Percentiles rank a stretch among this genome's conserved stretches.
These are phyloP conservation scores for Erpobdella octoculata DNA, from an alignment of 2,888 invertebrate species.

Conservation along the genomic window DNA sequence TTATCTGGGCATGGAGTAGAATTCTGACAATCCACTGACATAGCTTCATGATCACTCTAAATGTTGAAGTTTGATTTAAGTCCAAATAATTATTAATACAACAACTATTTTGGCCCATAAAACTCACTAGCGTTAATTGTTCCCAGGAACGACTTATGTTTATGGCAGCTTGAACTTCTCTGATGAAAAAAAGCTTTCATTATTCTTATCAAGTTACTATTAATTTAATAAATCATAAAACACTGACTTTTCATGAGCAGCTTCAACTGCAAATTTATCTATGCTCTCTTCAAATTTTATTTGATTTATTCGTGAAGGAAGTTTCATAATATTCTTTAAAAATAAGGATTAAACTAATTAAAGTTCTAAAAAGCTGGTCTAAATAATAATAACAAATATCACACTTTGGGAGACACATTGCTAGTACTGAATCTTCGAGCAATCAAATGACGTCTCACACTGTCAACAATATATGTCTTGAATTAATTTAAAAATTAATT, in stretches of 20 bases:
- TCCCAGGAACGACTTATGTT: conserved; percentile 10
- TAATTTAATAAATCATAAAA: neutral
- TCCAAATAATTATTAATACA: too few species aligned
- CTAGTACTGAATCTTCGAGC: conserved; percentile 5
- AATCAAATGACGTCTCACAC: neutral
- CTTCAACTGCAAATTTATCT: neutral
- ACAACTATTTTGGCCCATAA: neutral
- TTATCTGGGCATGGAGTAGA: neutral
- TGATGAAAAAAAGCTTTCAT: neutral
- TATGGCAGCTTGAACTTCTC: conserved; percentile 2
- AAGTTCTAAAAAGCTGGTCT: neutral
- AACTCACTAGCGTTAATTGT: neutral
- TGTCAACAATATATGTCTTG: too few species aligned
- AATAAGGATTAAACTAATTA: neutral
- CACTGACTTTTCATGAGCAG: conserved; percentile 14
- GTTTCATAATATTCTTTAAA: neutral
- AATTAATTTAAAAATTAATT: too few species aligned
- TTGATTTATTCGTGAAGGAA: conserved; percentile 11
- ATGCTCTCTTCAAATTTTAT: conserved; percentile 9
- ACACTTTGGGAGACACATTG: neutral
- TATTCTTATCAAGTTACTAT: neutral
- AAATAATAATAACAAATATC: neutral
- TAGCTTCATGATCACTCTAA: neutral
- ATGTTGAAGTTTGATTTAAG: neutral
- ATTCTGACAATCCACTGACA: neutral